Base-by-base conservation (phyloP, 2,797 vertebrate genomes). In the Chrosomus eos region DNA sequence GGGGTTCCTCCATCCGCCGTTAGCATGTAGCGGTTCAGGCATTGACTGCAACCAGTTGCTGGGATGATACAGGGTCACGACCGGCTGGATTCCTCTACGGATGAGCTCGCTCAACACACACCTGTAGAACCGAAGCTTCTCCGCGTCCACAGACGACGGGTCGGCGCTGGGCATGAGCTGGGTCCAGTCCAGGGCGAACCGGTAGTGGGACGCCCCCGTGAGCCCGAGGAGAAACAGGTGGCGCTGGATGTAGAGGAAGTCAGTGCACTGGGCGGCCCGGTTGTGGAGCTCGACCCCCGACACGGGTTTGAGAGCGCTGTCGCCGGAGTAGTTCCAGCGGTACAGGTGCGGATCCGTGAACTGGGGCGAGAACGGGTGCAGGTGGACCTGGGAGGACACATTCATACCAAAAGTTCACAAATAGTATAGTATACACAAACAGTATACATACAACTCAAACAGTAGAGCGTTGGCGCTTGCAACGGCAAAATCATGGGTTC, bases 141-240 rank as follows among this genome's bases (percentile, higher is more conserved):
- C 96, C 16, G 83, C 92, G 92, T 98, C 96, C 19, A 95, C 90
- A 10, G 85, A 79, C 0, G 95, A 95, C 78, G 93, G 81, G 88
- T 97, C 93, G 51, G 97, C 97, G 0, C 93, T 92, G 75, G 97
- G 97, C 88, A 99, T 91, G 91, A 99, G 94, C 8, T 96, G 92
- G 3, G 97, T 94, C 98, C 98, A 99, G 91, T 98, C 97, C 51
- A 99, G 95, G 53, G 97, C 96, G 40, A 99, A 99, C 89, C 96
- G 94, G 84, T 97, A 99, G 88, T 98, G 96, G 26, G 96, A 95
- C 33, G 97, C 94, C 86, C 96, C 96, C 62, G 96, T 94, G 62
- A 92, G 94, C 2, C 91, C 94, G 83, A 99, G 90, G 78, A 98
- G 93, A 31, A 90, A 92, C 4, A 98, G 90, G 58, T 97, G 97